These are phyloP conservation scores for Samia ricini DNA, from an alignment of 1,140 invertebrate species.

Conservation along the genomic window DNA sequence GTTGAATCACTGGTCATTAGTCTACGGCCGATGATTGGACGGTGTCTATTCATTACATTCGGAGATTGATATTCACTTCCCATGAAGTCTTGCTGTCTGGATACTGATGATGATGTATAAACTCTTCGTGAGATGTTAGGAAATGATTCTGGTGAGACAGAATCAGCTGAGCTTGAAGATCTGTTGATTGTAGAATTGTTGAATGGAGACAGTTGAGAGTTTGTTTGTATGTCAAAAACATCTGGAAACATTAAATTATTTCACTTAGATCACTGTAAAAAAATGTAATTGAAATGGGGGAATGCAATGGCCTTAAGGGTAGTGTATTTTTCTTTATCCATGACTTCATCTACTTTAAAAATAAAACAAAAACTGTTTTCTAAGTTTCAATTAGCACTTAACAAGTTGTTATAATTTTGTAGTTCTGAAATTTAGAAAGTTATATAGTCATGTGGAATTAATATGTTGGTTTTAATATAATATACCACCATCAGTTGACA, in stretches of 20 bases:
- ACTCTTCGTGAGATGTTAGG: constrained; percentile 27
- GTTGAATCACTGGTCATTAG: constrained; percentile 16
- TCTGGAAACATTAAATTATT: constrained; percentile 30
- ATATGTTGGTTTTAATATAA: no score
- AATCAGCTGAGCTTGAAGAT: constrained; percentile 58
- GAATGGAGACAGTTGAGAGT: constrained; percentile 27
- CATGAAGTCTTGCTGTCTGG: not conserved
- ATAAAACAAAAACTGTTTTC: no score
- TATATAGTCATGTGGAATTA: no score
- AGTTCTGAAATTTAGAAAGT: no score
- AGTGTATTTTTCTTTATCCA: no score
- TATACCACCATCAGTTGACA: no score
- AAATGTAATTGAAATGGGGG: no score
- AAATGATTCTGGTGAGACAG: constrained; percentile 52
- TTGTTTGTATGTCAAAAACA: constrained; percentile 10
- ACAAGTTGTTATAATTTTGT: no score
- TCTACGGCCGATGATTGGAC: constrained; percentile 55
- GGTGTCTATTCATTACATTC: constrained; percentile 22
- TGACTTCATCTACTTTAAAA: no score
- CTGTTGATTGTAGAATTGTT: constrained; percentile 35
- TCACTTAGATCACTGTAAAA: not conserved
- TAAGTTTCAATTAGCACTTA: no score
- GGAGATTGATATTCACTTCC: constrained; percentile 27
- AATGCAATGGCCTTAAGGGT: no score
- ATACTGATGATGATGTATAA: not conserved